Evolutionary conservation across 1,140 invertebrate genomes (phyloP), one percentile per base, ranked within the genome.

Genomic region (Microplitis demolitor): DNA sequence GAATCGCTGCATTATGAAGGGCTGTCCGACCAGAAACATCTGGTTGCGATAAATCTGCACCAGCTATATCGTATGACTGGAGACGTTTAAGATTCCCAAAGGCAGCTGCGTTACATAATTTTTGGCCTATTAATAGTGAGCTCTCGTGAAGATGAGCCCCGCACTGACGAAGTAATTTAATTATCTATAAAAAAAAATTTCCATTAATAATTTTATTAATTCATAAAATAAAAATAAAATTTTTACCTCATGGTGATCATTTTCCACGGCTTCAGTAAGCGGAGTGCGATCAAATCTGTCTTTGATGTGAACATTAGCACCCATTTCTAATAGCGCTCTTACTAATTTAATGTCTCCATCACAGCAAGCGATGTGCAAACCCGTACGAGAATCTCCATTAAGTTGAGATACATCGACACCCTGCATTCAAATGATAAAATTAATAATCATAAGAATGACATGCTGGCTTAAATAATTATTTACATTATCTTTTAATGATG

Each of bases 271-370:
- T 72, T 91, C 89, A 16, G 89, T 84, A 3, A 93, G 79, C 1
- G 92, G 89, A 0, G 91, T 90, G 56, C 89, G 88, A 71, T 90
- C 89, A 63, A 89, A 88, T 72, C 88, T 83, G 78, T 95, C 94
- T 79, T 91, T 91, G 45, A 91, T 86, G 77, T 97, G 95, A n/a
- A 97, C 94, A 66, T 91, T 94, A 0, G 94, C 95, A 1, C 96
- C 96, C 77, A 95, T 91, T 54, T 90, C 88, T 16, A 98, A 84
- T 6, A 98, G 86, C 85, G 91, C 92, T 73, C 92, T 89, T 0
- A 97, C 93, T 0, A 94, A 87, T 1, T 89, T 77, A 0, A 90
- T 60, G 74, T 94, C 90, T 0, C 94, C 95, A 76, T 93, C 88
- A 53, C 90, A 87, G 50, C 93, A 92, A 6, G 95, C 95, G 53